phyloP scores from a whole-genome alignment of 1,140 invertebrate genomes.

The Phymorhynchus buccinoides region DNA sequence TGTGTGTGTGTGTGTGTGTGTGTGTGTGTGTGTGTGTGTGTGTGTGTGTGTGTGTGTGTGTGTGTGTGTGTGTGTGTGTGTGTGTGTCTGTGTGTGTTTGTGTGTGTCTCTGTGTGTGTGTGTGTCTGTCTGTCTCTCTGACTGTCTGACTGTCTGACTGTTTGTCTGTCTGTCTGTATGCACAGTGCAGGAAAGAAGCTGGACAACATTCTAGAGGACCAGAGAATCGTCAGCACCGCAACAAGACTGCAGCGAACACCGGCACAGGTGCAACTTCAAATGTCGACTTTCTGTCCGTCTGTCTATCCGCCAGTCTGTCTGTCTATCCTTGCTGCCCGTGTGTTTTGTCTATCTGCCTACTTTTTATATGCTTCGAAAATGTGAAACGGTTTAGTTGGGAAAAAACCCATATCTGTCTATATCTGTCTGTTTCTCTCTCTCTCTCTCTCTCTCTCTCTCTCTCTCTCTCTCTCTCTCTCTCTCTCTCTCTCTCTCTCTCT shows the following conservation, averaged over 20 bases:
- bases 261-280: background rate
- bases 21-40: background rate
- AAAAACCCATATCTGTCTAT: too few relatives aligned
- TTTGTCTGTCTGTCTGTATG: background rate
- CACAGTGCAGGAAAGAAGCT: background rate
- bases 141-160: background rate
- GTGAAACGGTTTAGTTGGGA: too few relatives aligned
- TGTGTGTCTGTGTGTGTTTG: background rate
- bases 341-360: too few relatives aligned
- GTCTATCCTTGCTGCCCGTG: too few relatives aligned
- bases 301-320: background rate
- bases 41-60: background rate
- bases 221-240: background rate
- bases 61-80: background rate
- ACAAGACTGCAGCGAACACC: background rate
- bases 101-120: conserved; percentile 1
- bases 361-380: too few relatives aligned
- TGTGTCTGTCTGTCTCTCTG: background rate
- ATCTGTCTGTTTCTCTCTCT: background rate
- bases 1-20: background rate
- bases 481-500: background rate
- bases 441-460: background rate
- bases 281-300: background rate
- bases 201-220: background rate
- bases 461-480: background rate